Percentiles rank a stretch among this genome's conserved stretches.
These are phyloP conservation scores for Lophius americanus DNA, from an alignment of 2,797 vertebrate genomes.

Conservation along the genomic window DNA sequence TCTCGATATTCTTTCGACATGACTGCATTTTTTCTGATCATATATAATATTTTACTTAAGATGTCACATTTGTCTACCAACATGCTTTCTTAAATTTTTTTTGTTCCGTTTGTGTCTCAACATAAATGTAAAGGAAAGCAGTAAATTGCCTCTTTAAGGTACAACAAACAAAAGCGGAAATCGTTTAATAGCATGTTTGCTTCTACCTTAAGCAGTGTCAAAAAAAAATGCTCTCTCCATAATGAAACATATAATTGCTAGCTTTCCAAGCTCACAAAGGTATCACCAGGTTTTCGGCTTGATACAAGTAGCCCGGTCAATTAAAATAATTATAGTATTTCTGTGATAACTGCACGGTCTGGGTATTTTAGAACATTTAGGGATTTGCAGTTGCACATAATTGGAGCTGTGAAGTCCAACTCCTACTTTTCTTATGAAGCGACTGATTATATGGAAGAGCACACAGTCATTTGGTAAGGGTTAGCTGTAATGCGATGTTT, in stretches of 20 bases:
- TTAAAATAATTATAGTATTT: constrained; percentile 78
- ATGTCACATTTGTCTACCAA: neutral
- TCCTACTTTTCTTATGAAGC: constrained; percentile 64
- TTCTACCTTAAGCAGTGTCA: constrained; percentile 68
- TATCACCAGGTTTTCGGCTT: constrained; percentile 64
- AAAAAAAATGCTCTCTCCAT: constrained; percentile 71
- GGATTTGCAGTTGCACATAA: constrained; percentile 76
- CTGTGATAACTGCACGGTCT: constrained; percentile 76
- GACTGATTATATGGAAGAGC: constrained; percentile 63
- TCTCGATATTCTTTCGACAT: too few species aligned
- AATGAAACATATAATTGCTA: constrained; percentile 70
- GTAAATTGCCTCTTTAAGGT: constrained; percentile 47
- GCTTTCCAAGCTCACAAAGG: constrained; percentile 61
- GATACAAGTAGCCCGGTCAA: constrained; percentile 72
- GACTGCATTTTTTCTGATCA: neutral
- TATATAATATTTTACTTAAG: neutral
- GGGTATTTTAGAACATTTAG: constrained; percentile 73
- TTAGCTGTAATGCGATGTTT: constrained; percentile 56
- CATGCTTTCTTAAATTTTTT: neutral
- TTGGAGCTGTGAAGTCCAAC: constrained; percentile 70
- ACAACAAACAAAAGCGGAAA: constrained; percentile 67
- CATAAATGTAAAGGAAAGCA: constrained; percentile 52
- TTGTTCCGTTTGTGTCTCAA: neutral
- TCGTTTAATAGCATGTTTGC: constrained; percentile 78
- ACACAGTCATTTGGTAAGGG: constrained; percentile 67